Percentiles rank a stretch among this genome's conserved stretches.
Evolutionary conservation across 2,113 vertebrate genomes (phyloP).

Genomic region (Zingel zingel): DNA sequence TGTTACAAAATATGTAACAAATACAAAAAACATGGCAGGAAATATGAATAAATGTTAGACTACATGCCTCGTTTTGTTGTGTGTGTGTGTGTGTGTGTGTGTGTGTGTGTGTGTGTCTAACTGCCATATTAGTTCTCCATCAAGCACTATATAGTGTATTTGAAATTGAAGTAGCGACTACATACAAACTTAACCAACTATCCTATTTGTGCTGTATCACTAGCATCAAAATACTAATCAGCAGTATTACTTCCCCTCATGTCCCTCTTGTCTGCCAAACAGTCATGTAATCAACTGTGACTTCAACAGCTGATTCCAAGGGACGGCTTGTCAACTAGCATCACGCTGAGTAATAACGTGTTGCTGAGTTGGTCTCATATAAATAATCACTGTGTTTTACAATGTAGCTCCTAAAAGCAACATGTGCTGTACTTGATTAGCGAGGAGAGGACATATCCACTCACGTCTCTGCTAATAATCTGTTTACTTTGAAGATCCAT

Average conservation of each 20-base stretch:
- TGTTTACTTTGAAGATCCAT: constrained; percentile 39
- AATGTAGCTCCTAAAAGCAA: constrained; percentile 34
- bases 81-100: too few species aligned
- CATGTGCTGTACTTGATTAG: constrained; percentile 41
- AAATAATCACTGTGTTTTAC: constrained; percentile 58
- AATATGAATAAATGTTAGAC: background rate
- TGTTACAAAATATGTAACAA: background rate
- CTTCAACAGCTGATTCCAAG: constrained; percentile 66
- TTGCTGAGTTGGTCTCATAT: constrained; percentile 47
- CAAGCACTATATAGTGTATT: background rate
- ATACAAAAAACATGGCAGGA: background rate
- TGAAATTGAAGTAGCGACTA: background rate
- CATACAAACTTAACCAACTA: background rate
- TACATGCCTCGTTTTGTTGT: too few species aligned
- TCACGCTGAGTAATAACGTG: constrained; percentile 68
- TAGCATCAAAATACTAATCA: constrained; percentile 28
- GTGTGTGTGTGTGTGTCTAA: too few species aligned
- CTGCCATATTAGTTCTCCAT: too few species aligned
- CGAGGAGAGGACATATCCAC: constrained; percentile 17
- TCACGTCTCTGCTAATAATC: constrained; percentile 23
- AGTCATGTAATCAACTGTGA: constrained; percentile 64
- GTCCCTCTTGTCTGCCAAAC: constrained; percentile 52
- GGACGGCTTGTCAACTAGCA: constrained; percentile 74
- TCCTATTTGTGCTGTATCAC: background rate
- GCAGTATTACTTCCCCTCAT: constrained; percentile 34